A percentile compares a stretch with the other conserved stretches of the same genome.
Evolutionary conservation across 2,888 invertebrate species (phyloP).

Genomic region (Andrena fulva): DNA sequence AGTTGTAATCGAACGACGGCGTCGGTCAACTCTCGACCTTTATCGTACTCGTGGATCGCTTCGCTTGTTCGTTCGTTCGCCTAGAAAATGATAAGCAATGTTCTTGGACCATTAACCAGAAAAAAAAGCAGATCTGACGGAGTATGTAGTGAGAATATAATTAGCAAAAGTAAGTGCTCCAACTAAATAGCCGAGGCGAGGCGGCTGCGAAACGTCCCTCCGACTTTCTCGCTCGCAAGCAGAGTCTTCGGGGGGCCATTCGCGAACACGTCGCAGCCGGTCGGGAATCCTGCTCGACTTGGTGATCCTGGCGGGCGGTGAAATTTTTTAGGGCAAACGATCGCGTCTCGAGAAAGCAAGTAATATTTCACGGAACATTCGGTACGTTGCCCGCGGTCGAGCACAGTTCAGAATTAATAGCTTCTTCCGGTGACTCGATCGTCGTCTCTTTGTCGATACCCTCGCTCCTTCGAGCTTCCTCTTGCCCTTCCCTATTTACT

Average conservation of each 20-base stretch:
- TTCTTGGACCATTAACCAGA: conserved; percentile 64
- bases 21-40: background rate
- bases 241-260: too few relatives aligned
- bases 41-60: conserved; percentile 14
- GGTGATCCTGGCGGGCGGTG: background rate
- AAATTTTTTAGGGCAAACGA: background rate
- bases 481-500: conserved; percentile 11
- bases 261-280: too few relatives aligned
- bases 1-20: background rate
- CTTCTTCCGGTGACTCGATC: conserved; percentile 17
- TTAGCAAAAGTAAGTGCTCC: too few relatives aligned
- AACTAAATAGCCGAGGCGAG: too few relatives aligned
- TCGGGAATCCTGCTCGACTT: too few relatives aligned
- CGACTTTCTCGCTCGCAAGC: too few relatives aligned
- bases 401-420: conserved; percentile 13
- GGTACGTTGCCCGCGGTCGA: background rate
- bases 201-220: too few relatives aligned
- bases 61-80: conserved; percentile 34
- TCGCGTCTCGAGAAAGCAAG: background rate
- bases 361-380: background rate
- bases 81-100: conserved; percentile 66
- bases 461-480: background rate
- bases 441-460: conserved; percentile 7
- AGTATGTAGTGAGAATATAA: background rate
- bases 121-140: conserved; percentile 11